phyloP scores from a whole-genome alignment of 53 echinoderm and acorn worm species.

The Glandiceps talaboti region DNA sequence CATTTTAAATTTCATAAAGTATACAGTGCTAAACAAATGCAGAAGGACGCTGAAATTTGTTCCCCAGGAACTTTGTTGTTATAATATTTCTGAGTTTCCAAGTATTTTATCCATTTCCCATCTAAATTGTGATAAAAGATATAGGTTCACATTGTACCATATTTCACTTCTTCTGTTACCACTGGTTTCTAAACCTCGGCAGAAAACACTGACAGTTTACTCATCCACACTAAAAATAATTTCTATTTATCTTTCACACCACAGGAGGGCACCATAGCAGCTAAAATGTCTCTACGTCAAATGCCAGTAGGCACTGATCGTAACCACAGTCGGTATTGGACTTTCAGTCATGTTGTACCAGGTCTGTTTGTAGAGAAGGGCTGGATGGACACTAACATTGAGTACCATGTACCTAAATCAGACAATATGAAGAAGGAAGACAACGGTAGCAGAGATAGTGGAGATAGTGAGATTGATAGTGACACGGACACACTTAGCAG shows the following conservation, averaged over 20 bases:
- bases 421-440: constrained; percentile 8
- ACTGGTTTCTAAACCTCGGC: not conserved
- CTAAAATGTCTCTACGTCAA: constrained; percentile 54
- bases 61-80: no score
- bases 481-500: not conserved
- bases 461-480: not conserved
- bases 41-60: no score
- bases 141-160: no score
- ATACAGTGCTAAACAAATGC: no score
- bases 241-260: not conserved
- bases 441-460: constrained; percentile 13
- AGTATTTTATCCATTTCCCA: no score
- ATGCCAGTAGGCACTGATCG: constrained; percentile 64
- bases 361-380: constrained; percentile 92
- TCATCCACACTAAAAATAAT: not conserved
- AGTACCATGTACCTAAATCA: constrained; percentile 9
- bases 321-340: constrained; percentile 84
- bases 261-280: constrained; percentile 67
- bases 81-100: no score
- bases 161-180: not conserved
- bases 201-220: not conserved
- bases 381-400: constrained; percentile 53
- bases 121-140: no score
- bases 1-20: no score
- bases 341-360: constrained; percentile 66